phyloP scores from a whole-genome alignment of 2,797 vertebrate species.

The Pseudochirops corinnae region DNA sequence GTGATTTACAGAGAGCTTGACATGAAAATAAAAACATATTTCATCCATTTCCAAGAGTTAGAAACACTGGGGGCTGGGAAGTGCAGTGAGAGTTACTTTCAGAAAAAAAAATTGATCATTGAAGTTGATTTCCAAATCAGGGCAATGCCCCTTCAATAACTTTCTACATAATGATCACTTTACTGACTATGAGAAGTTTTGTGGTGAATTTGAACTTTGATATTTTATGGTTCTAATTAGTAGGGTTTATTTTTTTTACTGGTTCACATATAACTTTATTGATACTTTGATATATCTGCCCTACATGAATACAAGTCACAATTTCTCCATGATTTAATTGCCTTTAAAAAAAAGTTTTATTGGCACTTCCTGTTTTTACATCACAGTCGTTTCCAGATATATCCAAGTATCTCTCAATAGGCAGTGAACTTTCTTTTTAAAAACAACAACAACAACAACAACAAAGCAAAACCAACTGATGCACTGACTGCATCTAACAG shows the following conservation, averaged over 20 bases:
- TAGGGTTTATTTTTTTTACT: neutral
- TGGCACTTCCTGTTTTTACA: neutral
- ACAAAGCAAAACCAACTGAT: neutral
- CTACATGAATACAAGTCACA: neutral
- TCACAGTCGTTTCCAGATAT: neutral
- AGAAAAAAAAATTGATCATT: too few relatives aligned
- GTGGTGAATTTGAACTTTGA: neutral
- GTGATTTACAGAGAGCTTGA: too few relatives aligned
- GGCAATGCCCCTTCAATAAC: neutral
- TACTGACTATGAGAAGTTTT: neutral
- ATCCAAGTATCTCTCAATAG: neutral
- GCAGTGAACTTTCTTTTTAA: neutral
- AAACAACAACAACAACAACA: too few relatives aligned
- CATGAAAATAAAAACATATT: too few relatives aligned
- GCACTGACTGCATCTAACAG: neutral
- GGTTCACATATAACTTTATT: neutral
- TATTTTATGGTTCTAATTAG: neutral
- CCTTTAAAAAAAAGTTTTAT: neutral
- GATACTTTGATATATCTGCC: neutral
- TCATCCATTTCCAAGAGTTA: neutral
- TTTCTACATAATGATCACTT: neutral
- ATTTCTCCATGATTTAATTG: neutral
- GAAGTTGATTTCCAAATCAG: too few relatives aligned
- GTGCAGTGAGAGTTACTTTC: too few relatives aligned
- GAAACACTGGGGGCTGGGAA: neutral